These are phyloP conservation scores for Hypothenemus hampei DNA, from an alignment of 1,140 invertebrate genomes.

Conservation along the genomic window DNA sequence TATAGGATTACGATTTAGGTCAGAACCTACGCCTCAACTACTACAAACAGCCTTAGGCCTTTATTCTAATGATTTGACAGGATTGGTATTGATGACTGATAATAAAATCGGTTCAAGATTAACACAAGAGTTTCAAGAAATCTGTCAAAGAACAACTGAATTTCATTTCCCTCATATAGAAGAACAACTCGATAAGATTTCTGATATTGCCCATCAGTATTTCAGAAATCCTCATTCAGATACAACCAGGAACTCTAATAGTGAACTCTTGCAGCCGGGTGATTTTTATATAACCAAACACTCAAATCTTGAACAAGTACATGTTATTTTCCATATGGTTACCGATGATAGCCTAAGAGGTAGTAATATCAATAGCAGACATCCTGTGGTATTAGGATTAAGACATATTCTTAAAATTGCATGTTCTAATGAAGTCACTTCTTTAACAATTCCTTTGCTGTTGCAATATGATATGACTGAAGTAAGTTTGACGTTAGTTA, in stretches of 20 bases:
- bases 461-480: slow-evolving; percentile 92
- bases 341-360: slow-evolving; percentile 66
- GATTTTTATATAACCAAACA: slow-evolving; percentile 94
- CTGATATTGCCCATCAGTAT: slow-evolving; percentile 36
- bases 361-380: slow-evolving; percentile 90
- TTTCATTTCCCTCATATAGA: slow-evolving; percentile 87
- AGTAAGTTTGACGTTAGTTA: slow-evolving; percentile 50
- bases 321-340: slow-evolving; percentile 93
- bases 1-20: slow-evolving; percentile 36
- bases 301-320: slow-evolving; percentile 91
- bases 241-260: slow-evolving; percentile 34
- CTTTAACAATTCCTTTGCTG: slow-evolving; percentile 87
- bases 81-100: slow-evolving; percentile 79
- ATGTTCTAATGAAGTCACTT: slow-evolving; percentile 89
- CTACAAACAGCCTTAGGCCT: slow-evolving; percentile 90
- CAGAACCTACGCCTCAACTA: slow-evolving; percentile 66
- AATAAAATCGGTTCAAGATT: slow-evolving; percentile 69
- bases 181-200: slow-evolving; percentile 74
- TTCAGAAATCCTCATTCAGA: slow-evolving; percentile 34
- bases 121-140: slow-evolving; percentile 61
- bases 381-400: slow-evolving; percentile 91
- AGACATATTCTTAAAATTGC: slow-evolving; percentile 93
- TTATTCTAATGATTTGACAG: slow-evolving; percentile 88
- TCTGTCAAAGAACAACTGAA: slow-evolving; percentile 68
- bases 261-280: slow-evolving; percentile 68